Conservation (phyloP, 2,113 vertebrate genomes). For the Guaruba guarouba region DNA sequence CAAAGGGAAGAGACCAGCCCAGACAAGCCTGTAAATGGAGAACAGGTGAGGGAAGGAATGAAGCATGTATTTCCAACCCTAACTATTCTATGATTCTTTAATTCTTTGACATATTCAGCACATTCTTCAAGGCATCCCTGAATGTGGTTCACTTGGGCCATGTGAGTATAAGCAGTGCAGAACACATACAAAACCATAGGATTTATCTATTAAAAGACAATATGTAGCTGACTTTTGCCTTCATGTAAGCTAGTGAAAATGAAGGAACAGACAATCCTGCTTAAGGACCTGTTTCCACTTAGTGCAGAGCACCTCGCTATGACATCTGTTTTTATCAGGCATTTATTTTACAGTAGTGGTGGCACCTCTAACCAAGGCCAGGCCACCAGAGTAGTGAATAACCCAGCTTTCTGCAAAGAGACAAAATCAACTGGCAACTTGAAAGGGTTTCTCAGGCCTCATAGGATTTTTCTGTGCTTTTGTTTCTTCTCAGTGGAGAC, state of each 20-base stretch:
- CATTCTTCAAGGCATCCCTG: not conserved
- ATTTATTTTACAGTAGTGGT: not conserved
- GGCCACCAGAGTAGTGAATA: not conserved
- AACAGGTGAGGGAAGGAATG: not conserved
- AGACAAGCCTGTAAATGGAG: not conserved
- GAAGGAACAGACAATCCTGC: not conserved
- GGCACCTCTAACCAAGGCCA: not conserved
- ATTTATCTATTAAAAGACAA: not conserved
- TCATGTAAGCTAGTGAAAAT: not conserved
- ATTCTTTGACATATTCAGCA: not conserved
- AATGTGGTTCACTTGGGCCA: not conserved
- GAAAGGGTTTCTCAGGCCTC: not conserved
- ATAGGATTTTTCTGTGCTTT: not conserved
- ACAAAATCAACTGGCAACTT: not conserved
- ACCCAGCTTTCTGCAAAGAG: not conserved
- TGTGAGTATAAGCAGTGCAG: accelerated
- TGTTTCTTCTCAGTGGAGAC: not conserved
- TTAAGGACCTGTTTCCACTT: not conserved
- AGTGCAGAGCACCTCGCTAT: not conserved
- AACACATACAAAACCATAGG: not conserved
- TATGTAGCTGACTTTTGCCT: not conserved
- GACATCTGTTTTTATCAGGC: not conserved
- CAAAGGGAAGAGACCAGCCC: not conserved
- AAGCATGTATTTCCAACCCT: not conserved
- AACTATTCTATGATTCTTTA: not conserved